Evolutionary conservation across 2,113 vertebrate genomes (phyloP), one percentile per base, ranked within the genome.

Genomic region (Stegastes partitus): DNA sequence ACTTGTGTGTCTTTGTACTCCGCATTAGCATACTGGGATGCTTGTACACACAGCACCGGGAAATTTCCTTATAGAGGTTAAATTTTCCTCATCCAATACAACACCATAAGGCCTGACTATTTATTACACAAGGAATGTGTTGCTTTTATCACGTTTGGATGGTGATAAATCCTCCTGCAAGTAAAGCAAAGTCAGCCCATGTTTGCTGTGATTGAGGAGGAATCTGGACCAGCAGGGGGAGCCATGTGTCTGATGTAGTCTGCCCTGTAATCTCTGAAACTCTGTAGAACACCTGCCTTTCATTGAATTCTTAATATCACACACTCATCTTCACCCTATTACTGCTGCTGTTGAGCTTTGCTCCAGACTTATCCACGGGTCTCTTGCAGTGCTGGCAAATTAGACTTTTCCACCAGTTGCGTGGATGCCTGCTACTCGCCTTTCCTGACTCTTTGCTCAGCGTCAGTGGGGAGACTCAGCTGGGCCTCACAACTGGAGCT

Each of bases 201-300:
- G 39, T 26, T 39, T 45, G 4, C 50, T 25, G 2, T 45, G 55
- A 11, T 69, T 50, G 0, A 14, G 25, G 45, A 63, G 12, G 6
- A 22, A 4, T 51, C 14, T 23, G 1, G 7, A 9, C 86, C 92
- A 90, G 39, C 73, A 93, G 93, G 67, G 86, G 91, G 87, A 63
- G 88, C 88, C 42, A 39, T 79, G 10, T 61, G 42, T 58, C 64
- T 73, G 6, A 9, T 37, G 0, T 39, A 31, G 25, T 59, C 58
- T 57, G 21, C 26, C 11, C 5, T 23, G 1, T 19, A 34, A 42
- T 21, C 15, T 31, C 12, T 44, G 1, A 1, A 16, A 26, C 21
- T 68, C 15, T 37, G 1, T 16, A 16, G 12, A 74, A n/a, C 0
- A 25, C 55, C 59, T 83, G 34, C 49, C 67, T 37, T 57, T 57